Conservation (phyloP, 2,113 vertebrate species). For the Oriolus oriolus region DNA sequence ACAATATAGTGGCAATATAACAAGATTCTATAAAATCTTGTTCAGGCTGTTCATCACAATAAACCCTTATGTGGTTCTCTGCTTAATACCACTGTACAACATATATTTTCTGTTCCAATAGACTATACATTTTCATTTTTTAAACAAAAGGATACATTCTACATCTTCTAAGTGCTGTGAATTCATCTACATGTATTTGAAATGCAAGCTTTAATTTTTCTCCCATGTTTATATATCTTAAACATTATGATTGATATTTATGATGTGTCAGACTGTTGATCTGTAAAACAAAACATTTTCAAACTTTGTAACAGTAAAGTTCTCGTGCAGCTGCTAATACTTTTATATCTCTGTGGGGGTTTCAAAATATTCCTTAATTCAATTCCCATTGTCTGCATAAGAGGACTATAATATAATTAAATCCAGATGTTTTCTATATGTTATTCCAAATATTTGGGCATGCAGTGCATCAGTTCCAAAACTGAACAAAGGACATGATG, state of each 20-base stretch:
- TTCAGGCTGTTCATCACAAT: not conserved
- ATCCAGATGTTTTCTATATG: conserved; percentile 67
- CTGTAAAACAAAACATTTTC: conserved; percentile 70
- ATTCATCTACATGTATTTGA: not conserved
- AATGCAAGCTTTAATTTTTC: conserved; percentile 22
- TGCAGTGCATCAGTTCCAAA: conserved; percentile 53
- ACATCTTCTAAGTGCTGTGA: not conserved
- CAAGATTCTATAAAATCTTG: not conserved
- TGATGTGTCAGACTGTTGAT: conserved; percentile 66
- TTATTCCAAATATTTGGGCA: conserved; percentile 72
- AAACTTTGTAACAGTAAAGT: conserved; percentile 57
- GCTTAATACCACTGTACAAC: not conserved
- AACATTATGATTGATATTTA: conserved; percentile 57
- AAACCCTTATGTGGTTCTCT: not conserved
- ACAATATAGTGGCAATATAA: not conserved
- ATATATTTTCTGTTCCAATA: not conserved
- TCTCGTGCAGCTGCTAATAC: conserved; percentile 70
- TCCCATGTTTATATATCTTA: conserved; percentile 6
- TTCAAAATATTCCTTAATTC: conserved; percentile 76
- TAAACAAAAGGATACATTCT: not conserved
- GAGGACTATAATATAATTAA: conserved; percentile 68
- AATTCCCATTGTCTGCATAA: conserved; percentile 71
- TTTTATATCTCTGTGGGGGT: conserved; percentile 68
- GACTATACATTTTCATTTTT: not conserved
- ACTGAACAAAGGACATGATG: conserved; percentile 33